phyloP scores from a whole-genome alignment of 2,888 invertebrate species.

The Yponomeuta sedellus region DNA sequence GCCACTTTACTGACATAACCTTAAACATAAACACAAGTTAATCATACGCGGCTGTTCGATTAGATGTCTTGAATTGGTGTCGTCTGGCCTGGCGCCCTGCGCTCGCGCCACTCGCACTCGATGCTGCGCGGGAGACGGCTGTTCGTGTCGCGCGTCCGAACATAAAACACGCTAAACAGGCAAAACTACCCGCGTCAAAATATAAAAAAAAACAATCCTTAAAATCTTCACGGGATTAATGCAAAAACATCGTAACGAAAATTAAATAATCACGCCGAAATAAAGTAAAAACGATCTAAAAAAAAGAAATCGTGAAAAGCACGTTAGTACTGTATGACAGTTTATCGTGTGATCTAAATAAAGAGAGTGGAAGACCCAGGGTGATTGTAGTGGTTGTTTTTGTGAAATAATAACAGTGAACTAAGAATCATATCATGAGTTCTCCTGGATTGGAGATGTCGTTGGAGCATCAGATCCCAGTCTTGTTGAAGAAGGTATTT shows the following conservation, averaged over 20 bases:
- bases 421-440: constrained; percentile 38
- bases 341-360: constrained; percentile 45
- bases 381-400: background rate
- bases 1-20: constrained; percentile 28
- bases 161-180: background rate
- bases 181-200: constrained; percentile 8
- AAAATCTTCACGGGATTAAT: background rate
- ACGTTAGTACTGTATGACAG: constrained; percentile 44
- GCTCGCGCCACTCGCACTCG: constrained; percentile 38
- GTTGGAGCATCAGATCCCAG: constrained; percentile 63
- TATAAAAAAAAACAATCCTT: constrained; percentile 22
- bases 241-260: background rate
- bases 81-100: constrained; percentile 43
- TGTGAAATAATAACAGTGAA: constrained; percentile 8
- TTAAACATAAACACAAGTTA: constrained; percentile 44
- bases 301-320: constrained; percentile 26
- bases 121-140: constrained; percentile 15
- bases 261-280: constrained; percentile 10
- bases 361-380: background rate
- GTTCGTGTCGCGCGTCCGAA: constrained; percentile 13
- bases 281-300: constrained; percentile 16
- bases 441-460: constrained; percentile 63
- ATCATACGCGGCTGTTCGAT: constrained; percentile 27
- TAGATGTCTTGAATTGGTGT: constrained; percentile 47
- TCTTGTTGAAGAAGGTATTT: constrained; percentile 62